A percentile compares a stretch with the other conserved stretches of the same genome.
phyloP scores from a whole-genome alignment of 1,140 invertebrate genomes.

The Temnothorax nylanderi region DNA sequence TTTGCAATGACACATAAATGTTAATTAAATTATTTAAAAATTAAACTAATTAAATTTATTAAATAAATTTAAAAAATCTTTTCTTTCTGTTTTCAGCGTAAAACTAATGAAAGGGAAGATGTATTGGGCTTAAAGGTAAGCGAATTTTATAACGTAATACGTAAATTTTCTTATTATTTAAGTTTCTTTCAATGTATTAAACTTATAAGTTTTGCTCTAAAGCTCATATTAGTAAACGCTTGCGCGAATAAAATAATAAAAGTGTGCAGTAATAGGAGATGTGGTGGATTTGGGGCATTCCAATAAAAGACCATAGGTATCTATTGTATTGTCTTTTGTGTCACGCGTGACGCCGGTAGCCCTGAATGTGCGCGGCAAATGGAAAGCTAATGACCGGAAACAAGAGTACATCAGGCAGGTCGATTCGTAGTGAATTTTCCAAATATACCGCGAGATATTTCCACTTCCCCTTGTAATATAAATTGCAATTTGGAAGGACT shows the following conservation, averaged over 20 bases:
- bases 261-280: neutral
- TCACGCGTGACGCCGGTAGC: constrained; percentile 19
- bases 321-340: constrained; percentile 41
- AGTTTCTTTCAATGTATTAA: neutral
- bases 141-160: neutral
- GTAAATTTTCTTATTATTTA: neutral
- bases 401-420: constrained; percentile 28
- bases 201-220: neutral
- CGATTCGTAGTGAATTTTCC: constrained; percentile 2
- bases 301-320: constrained; percentile 8
- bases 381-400: constrained; percentile 32
- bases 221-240: neutral
- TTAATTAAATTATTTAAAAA: neutral
- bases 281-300: neutral
- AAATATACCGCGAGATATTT: constrained; percentile 10
- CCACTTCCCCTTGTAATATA: neutral
- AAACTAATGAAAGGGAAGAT: constrained; percentile 60
- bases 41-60: neutral
- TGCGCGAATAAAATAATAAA: constrained; percentile 14
- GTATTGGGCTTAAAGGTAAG: constrained; percentile 60
- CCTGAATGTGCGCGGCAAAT: constrained; percentile 19
- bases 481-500: constrained; percentile 35
- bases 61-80: neutral
- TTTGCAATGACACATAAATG: neutral
- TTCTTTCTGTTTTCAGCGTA: constrained; percentile 54